phyloP scores from a whole-genome alignment of 2,797 vertebrate genomes.

The Chrosomus eos region DNA sequence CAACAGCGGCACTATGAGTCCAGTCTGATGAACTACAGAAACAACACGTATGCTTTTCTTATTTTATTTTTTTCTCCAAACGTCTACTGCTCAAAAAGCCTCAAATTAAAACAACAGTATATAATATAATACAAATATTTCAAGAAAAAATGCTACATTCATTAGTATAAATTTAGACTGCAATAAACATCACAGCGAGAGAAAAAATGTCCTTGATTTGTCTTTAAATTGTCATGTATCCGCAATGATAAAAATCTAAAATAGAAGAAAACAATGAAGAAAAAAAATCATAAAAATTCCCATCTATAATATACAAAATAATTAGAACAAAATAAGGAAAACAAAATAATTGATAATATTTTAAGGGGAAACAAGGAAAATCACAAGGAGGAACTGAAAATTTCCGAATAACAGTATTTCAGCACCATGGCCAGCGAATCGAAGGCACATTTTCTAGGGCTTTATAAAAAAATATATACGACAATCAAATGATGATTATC shows the following conservation, averaged over 20 bases:
- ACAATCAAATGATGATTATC: background rate
- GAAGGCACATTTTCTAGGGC: background rate
- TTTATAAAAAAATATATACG: background rate
- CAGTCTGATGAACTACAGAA: conserved; percentile 20
- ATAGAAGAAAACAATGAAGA: background rate
- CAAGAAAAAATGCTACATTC: background rate
- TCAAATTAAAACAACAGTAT: background rate
- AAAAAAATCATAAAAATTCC: background rate
- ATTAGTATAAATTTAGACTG: background rate
- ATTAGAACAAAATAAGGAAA: background rate
- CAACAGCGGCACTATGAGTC: conserved; percentile 63
- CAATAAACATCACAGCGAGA: background rate
- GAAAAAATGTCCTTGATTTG: background rate
- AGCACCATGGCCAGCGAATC: conserved; percentile 20
- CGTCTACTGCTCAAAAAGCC: background rate
- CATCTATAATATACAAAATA: background rate
- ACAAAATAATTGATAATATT: background rate
- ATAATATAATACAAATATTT: background rate
- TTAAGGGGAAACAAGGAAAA: background rate
- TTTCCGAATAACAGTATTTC: background rate
- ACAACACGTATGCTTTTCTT: background rate
- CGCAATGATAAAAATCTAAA: background rate
- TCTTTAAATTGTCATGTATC: background rate
- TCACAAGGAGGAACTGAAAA: background rate
- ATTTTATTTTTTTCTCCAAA: background rate